Percentiles rank a stretch among this genome's conserved stretches.
Evolutionary conservation across 2,797 vertebrate genomes (phyloP).

Genomic region (Gouania willdenowi): DNA sequence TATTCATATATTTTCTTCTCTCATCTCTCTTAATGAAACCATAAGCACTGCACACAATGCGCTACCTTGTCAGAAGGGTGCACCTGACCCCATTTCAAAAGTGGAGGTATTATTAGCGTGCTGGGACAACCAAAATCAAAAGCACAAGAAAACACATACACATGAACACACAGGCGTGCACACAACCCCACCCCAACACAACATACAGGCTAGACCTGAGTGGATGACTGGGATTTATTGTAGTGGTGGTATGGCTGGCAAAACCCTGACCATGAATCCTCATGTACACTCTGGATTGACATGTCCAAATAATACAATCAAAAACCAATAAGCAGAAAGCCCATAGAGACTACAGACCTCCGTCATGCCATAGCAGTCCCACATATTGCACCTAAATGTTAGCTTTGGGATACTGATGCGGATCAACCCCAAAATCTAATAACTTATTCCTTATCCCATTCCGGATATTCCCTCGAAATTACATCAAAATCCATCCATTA

Average conservation of each 20-base stretch:
- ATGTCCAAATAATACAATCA: slow-evolving; percentile 63
- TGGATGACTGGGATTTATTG: slow-evolving; percentile 71
- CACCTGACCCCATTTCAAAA: slow-evolving; percentile 51
- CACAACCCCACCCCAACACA: slow-evolving; percentile 24
- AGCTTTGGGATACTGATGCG: too few relatives aligned
- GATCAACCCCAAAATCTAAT: too few relatives aligned
- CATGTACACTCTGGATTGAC: slow-evolving; percentile 50
- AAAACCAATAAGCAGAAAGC: slow-evolving; percentile 38
- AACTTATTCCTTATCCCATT: too few relatives aligned
- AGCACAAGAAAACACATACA: slow-evolving; percentile 6
- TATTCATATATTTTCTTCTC: slow-evolving; percentile 20
- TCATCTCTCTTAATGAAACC: slow-evolving; percentile 56
- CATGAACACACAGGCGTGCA: slow-evolving; percentile 5
- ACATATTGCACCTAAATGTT: too few relatives aligned
- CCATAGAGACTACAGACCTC: too few relatives aligned
- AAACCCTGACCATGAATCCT: slow-evolving; percentile 69
- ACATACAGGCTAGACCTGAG: slow-evolving; percentile 59
- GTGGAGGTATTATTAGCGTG: slow-evolving; percentile 56
- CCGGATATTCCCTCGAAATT: too few relatives aligned
- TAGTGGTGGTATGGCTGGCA: slow-evolving; percentile 39
- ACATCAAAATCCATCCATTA: too few relatives aligned
- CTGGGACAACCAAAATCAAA: slow-evolving; percentile 40
- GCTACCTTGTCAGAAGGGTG: slow-evolving; percentile 42
- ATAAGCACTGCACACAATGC: slow-evolving; percentile 36
- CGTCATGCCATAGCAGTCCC: too few relatives aligned